Evolutionary conservation across 2,797 vertebrate species (phyloP), one percentile per base, ranked within the genome.

Genomic region (Parambassis ranga): DNA sequence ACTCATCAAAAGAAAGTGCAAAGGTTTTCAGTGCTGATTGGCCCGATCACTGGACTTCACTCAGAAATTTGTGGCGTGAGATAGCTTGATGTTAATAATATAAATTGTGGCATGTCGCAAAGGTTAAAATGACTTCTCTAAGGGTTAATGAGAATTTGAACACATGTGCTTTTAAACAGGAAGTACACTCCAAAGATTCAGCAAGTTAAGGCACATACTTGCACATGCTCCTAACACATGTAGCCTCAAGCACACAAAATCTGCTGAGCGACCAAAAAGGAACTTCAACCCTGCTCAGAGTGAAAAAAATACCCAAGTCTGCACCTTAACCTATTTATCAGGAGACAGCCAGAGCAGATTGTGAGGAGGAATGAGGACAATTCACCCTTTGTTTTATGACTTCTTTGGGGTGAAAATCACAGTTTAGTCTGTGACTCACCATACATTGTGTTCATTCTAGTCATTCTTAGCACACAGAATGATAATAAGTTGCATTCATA

Each of bases 211-310:
- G n/a, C n/a, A n/a, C n/a, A n/a, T n/a, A n/a, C n/a, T n/a, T n/a
- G n/a, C n/a, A 10, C 4, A 19, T 15, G n/a, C 27, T 41, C 10
- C 26, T 6, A 24, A 39, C 10, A 7, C 16, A 30, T 57, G 58
- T 10, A 18, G 19, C 8, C 14, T 39, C 24, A 24, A n/a, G 2
- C 7, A 16, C 55, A 61, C 56, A 52, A 73, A 63, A 51, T 80
- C 38, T 63, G 71, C 58, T 43, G 26, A 49, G 58, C 47, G 26
- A 50, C 48, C 51, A 32, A 61, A 75, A 81, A 15, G 19, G 73
- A 90, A 89, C 83, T 89, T 84, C 86, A 75, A 76, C 81, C 83
- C 69, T 32, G 42, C 36, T 47, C 31, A 53, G 43, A 60, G 55
- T 31, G 10, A 23, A n/a, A 22, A 46, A 50, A 48, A 64, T 65